Percentiles rank a stretch among this genome's conserved stretches.
Evolutionary conservation across 2,113 vertebrate species (phyloP).

Genomic region (Riparia riparia): DNA sequence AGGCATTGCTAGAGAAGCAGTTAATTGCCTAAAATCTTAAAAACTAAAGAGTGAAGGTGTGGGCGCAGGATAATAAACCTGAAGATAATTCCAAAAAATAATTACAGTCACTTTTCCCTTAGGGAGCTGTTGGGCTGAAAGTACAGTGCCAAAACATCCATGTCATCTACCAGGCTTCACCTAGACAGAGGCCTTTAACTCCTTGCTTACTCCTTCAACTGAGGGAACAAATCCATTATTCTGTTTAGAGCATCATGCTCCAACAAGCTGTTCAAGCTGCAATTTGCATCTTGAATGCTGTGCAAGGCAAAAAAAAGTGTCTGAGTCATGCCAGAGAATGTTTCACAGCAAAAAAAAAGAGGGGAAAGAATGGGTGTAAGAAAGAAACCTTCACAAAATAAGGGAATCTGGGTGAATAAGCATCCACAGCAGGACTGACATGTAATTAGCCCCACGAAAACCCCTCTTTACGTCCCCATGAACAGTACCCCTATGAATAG

Average conservation of each 20-base stretch:
- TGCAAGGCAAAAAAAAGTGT: not conserved
- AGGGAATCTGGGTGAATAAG: not conserved
- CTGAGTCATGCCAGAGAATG: not conserved
- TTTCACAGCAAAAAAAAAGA: not conserved
- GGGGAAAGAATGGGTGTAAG: not conserved
- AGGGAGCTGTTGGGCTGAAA: not conserved
- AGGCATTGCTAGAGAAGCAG: not conserved
- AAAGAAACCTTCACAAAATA: not conserved
- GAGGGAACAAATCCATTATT: not conserved
- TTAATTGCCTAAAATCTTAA: not conserved
- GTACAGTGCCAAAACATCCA: not conserved
- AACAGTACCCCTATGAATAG: not conserved
- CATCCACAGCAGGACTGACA: not conserved
- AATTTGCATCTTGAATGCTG: not conserved
- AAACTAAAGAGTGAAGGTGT: not conserved
- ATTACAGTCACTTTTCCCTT: not conserved
- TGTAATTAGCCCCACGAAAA: not conserved
- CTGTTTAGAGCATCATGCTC: not conserved
- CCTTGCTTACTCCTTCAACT: not conserved
- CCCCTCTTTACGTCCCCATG: not conserved
- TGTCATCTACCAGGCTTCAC: not conserved
- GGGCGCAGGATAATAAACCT: not conserved
- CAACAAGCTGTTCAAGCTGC: not conserved
- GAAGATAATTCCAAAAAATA: slow-evolving; percentile 3
- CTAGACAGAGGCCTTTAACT: not conserved